Percentiles rank a stretch among this genome's conserved stretches.
These are phyloP conservation scores for Chaetodon trifascialis DNA, from an alignment of 2,113 vertebrate genomes.

Conservation along the genomic window DNA sequence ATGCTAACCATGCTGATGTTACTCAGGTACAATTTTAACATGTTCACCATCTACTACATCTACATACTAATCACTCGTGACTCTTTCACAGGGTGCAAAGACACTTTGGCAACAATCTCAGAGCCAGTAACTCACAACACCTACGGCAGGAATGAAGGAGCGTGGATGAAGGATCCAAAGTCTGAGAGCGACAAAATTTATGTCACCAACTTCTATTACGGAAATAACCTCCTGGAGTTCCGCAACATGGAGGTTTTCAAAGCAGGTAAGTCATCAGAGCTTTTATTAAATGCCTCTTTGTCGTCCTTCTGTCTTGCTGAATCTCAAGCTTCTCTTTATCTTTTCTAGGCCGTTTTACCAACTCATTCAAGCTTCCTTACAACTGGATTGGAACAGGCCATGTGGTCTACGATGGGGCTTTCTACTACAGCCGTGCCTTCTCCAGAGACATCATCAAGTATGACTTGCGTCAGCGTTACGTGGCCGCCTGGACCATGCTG, in stretches of 20 bases:
- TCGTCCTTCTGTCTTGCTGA: neutral
- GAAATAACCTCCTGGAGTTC: constrained; percentile 96
- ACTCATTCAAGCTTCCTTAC: constrained; percentile 97
- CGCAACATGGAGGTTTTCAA: constrained; percentile 95
- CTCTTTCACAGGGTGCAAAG: constrained; percentile 90
- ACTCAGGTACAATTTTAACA: neutral
- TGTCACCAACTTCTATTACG: constrained; percentile 95
- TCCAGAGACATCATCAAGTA: constrained; percentile 97
- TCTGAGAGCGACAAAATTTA: constrained; percentile 92
- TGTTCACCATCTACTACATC: neutral
- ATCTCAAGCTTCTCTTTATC: neutral
- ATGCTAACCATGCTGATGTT: neutral
- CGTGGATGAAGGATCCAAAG: constrained; percentile 98
- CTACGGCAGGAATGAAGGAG: constrained; percentile 92
- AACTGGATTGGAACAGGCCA: constrained; percentile 98
- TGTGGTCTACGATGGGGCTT: constrained; percentile 92
- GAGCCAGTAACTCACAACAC: constrained; percentile 95
- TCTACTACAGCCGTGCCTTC: constrained; percentile 97
- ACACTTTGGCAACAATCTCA: constrained; percentile 94
- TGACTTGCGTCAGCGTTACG: constrained; percentile 89
- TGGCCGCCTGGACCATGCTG: constrained; percentile 96
- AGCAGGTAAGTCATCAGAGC: constrained; percentile 84
- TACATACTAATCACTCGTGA: constrained; percentile 3
- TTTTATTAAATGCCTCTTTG: neutral
- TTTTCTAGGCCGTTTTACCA: constrained; percentile 91